A percentile compares a stretch with the other conserved stretches of the same genome.
These are phyloP conservation scores for Nasonia oneida DNA, from an alignment of 2,888 invertebrate species.

Conservation along the genomic window DNA sequence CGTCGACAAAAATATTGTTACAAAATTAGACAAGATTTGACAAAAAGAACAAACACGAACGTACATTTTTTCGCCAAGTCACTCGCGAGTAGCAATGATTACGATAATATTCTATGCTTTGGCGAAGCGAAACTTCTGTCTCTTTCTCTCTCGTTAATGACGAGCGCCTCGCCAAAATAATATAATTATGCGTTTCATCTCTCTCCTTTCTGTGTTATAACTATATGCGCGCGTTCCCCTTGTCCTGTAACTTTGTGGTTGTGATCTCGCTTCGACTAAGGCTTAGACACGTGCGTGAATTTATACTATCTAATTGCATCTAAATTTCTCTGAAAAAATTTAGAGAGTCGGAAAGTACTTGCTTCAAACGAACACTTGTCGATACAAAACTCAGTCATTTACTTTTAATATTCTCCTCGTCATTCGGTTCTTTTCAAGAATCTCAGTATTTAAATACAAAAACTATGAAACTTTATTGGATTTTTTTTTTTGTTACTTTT, in stretches of 20 bases:
- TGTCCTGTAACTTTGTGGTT: conserved; percentile 28
- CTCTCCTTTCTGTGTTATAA: conserved; percentile 32
- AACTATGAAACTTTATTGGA: conserved; percentile 31
- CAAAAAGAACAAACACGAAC: conserved; percentile 40
- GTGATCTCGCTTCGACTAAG: conserved; percentile 39
- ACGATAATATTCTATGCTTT: conserved; percentile 58
- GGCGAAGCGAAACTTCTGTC: conserved; percentile 61
- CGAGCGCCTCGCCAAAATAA: conserved; percentile 55
- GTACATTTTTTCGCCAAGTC: conserved; percentile 44
- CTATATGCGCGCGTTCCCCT: conserved; percentile 16
- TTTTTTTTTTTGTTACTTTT: conserved; percentile 18
- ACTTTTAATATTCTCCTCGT: neutral
- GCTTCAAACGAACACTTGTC: neutral
- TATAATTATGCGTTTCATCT: conserved; percentile 52
- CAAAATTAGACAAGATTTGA: neutral
- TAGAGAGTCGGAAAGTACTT: conserved; percentile 10
- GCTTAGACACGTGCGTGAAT: conserved; percentile 40
- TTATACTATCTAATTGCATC: conserved; percentile 48
- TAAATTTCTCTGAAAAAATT: conserved; percentile 40
- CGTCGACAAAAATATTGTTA: neutral
- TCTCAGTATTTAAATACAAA: conserved; percentile 14
- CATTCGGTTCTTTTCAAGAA: conserved; percentile 37
- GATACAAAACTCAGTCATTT: conserved; percentile 29
- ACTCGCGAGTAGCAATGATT: conserved; percentile 50
- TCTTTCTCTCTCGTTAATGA: conserved; percentile 59